A percentile compares a stretch with the other conserved stretches of the same genome.
phyloP scores from a whole-genome alignment of 2,113 vertebrate genomes.

The Bufo bufo region DNA sequence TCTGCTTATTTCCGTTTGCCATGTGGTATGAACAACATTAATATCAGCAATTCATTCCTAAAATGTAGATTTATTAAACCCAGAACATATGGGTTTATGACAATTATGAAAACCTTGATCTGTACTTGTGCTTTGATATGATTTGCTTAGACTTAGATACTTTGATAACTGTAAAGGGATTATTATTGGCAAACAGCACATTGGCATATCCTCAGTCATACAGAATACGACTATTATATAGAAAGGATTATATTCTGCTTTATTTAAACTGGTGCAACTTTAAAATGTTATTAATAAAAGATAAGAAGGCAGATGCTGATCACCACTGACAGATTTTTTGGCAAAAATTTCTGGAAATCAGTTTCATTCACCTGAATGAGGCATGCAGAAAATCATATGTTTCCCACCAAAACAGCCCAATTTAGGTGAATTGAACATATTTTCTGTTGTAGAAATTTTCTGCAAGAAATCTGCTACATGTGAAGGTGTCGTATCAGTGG shows the following conservation, averaged over 20 bases:
- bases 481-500: too few relatives aligned
- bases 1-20: conserved; percentile 10
- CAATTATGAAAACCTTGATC: not conserved
- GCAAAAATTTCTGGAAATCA: too few relatives aligned
- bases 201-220: not conserved
- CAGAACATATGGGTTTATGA: not conserved
- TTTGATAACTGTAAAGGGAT: not conserved
- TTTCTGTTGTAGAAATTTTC: too few relatives aligned
- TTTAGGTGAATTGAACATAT: too few relatives aligned
- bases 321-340: too few relatives aligned
- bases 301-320: not conserved
- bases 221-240: not conserved
- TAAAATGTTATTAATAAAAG: not conserved
- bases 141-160: not conserved
- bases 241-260: not conserved
- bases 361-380: too few relatives aligned
- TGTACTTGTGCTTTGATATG: not conserved
- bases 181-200: not conserved
- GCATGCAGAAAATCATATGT: too few relatives aligned
- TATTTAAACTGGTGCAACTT: not conserved
- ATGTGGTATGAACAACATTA: not conserved
- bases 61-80: not conserved
- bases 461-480: too few relatives aligned
- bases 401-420: too few relatives aligned
- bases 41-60: not conserved